Base-by-base conservation (phyloP, 2,888 invertebrate genomes). In the Lycia hirtaria region DNA sequence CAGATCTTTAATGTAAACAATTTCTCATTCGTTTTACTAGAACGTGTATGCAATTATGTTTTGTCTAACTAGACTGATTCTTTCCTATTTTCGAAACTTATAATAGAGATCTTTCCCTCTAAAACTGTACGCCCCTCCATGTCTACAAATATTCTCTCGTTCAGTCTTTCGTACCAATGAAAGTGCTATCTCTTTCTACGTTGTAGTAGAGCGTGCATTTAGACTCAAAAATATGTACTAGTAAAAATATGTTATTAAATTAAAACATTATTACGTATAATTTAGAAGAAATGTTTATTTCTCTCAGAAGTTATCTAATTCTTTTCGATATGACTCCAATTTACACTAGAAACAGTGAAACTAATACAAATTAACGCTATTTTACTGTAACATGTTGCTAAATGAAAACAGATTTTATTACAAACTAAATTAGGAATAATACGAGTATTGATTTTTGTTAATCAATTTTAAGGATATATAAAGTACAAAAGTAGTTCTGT, bases 201-300 rank as follows among this genome's bases (percentile, higher is more conserved):
- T n/a, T n/a, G n/a, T n/a, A n/a, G n/a, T n/a, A n/a, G n/a, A n/a
- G n/a, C n/a, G n/a, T n/a, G n/a, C n/a, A n/a, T n/a, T n/a, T n/a
- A n/a, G n/a, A n/a, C n/a, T n/a, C n/a, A n/a, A n/a, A n/a, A n/a
- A n/a, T n/a, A n/a, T n/a, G n/a, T n/a, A n/a, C n/a, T n/a, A n/a
- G n/a, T n/a, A n/a, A 37, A 5, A n/a, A 1, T 19, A 19, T 1
- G 3, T 10, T n/a, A 17, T 87, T 14, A 55, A 2, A 43, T 35
- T 35, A 33, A 52, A 33, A 65, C 43, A 48, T 1, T 26, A 24
- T 28, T 19, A n/a, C n/a, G n/a, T n/a, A n/a, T 14, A 35, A 63
- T 72, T 77, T 80, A 74, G 82, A 87, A 86, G 88, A 87, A 86
- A 84, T 82, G 66, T 90, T 89, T 89, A 87, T 88, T 91, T 84